Conservation (phyloP, 2,797 vertebrate genomes). For the Diglossa cyanea region DNA sequence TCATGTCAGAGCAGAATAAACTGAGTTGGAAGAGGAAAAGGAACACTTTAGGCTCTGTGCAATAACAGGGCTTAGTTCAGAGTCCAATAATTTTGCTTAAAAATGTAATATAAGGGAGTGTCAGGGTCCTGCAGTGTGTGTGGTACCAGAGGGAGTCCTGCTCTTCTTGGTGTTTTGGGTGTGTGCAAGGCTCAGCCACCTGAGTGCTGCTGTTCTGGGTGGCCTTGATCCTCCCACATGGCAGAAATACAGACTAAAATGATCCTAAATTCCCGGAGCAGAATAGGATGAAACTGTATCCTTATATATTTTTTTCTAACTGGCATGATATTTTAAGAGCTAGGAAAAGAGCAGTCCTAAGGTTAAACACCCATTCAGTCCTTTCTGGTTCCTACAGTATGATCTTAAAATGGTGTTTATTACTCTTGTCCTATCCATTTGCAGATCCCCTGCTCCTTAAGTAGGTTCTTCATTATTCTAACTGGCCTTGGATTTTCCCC, state of each 20-base stretch:
- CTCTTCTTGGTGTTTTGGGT: background rate
- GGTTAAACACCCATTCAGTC: fast-evolving
- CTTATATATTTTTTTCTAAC: background rate
- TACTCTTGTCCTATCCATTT: background rate
- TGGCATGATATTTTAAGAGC: background rate
- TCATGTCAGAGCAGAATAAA: background rate
- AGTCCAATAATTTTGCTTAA: background rate
- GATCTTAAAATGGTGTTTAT: background rate
- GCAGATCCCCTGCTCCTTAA: background rate
- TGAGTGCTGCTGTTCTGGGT: fast-evolving
- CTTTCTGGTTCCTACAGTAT: background rate
- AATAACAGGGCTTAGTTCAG: background rate
- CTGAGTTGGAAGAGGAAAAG: background rate
- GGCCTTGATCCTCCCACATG: fast-evolving
- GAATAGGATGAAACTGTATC: background rate
- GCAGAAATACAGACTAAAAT: background rate
- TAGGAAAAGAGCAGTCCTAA: background rate
- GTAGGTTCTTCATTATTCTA: background rate
- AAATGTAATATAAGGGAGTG: background rate
- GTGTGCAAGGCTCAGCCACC: background rate
- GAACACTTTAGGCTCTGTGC: background rate
- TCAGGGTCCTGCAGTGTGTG: fast-evolving
- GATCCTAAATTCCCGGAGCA: background rate
- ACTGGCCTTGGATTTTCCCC: background rate
- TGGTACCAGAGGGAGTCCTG: background rate